phyloP scores from a whole-genome alignment of 2,888 invertebrate species.

The Pseudococcus jackbeardsleyi region DNA sequence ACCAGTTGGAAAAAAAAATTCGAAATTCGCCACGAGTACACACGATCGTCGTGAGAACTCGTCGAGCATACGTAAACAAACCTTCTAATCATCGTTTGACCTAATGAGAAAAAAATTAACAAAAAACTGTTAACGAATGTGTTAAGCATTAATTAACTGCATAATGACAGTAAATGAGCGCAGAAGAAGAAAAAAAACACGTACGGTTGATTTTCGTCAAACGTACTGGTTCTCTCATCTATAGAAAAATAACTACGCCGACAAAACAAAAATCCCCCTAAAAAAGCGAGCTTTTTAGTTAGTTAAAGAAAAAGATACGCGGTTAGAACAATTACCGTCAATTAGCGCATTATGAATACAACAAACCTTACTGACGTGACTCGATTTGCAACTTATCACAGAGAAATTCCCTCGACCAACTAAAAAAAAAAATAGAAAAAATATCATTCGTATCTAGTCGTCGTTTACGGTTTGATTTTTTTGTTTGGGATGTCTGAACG shows the following conservation, averaged over 20 bases:
- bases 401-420: conserved; percentile 89
- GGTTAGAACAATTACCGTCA: conserved; percentile 43
- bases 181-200: background rate
- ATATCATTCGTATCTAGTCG: background rate
- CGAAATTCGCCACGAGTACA: conserved; percentile 6
- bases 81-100: conserved; percentile 2
- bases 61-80: conserved; percentile 14
- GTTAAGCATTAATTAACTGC: conserved; percentile 33
- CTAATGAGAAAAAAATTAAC: conserved; percentile 45
- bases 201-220: background rate
- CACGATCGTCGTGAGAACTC: conserved; percentile 23
- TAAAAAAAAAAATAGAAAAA: conserved; percentile 71
- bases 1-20: background rate
- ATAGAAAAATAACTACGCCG: conserved; percentile 16
- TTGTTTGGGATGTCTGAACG: background rate
- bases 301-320: conserved; percentile 12
- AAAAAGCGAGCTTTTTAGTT: conserved; percentile 31
- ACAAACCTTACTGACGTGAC: conserved; percentile 85
- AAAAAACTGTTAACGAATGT: conserved; percentile 50
- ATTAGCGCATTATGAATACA: conserved; percentile 64
- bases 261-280: conserved; percentile 26
- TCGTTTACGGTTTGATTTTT: background rate
- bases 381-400: conserved; percentile 88
- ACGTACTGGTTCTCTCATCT: background rate
- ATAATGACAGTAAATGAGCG: conserved; percentile 18